Evolutionary conservation across 2,888 invertebrate genomes (phyloP), one percentile per base, ranked within the genome.

Genomic region (Graphium colonna): DNA sequence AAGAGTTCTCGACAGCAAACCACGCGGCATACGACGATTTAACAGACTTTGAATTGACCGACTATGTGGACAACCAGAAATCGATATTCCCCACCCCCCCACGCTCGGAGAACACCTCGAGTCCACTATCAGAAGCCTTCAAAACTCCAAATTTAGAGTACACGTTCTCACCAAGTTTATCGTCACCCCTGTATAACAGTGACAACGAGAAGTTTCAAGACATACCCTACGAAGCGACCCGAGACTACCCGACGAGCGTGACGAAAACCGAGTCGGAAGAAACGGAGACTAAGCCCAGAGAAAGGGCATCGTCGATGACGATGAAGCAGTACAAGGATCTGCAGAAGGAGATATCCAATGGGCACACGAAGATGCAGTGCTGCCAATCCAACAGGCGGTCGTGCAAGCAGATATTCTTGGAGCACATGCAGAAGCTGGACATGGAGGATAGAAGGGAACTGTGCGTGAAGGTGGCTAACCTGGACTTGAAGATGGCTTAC

Each of bases 171-270:
- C 77, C 79, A 0, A 80, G 80, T 0, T 75, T 74, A 53, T 73
- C 73, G 0, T 78, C 84, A 0, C 82, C 84, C 0, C 67, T 72
- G 0, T 73, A 70, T 31, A 73, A 72, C 59, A 69, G 69, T 1
- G 85, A 86, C 15, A 73, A 74, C 4, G 86, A 87, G 39, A 75
- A 73, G n/a, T 86, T 75, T 45, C 82, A 83, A 52, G 80, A 79
- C 0, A 71, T 85, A 0, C 63, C 62, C 0, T 66, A 63, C 39
- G 77, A 77, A 0, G 41, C 10, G 9, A 28, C 12, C 5, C 44
- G 16, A 9, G 76, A 76, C 1, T 60, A 57, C 7, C 58, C 65
- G 3, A 62, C 60, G 4, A 65, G 64, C 15, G 65, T 60, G 1
- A 15, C 51, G 1, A 52, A 51, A 61, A 1, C 56, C 39, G 21